phyloP scores from a whole-genome alignment of 2,113 vertebrate species.

The Montifringilla adamsi region DNA sequence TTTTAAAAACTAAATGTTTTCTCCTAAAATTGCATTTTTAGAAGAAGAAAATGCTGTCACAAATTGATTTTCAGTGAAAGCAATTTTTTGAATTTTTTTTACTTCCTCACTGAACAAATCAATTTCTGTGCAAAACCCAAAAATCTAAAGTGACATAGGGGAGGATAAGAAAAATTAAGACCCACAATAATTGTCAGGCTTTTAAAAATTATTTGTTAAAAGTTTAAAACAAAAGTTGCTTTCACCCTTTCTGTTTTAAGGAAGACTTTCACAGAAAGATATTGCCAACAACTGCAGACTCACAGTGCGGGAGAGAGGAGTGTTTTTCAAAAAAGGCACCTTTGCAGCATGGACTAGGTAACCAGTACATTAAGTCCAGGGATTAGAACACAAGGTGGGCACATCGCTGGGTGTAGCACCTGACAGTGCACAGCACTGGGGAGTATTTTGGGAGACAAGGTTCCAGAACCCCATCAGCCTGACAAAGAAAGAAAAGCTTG shows the following conservation, averaged over 20 bases:
- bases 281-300: neutral
- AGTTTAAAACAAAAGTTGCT: neutral
- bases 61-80: neutral
- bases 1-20: neutral
- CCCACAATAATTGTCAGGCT: neutral
- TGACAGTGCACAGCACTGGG: rapidly evolving
- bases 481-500: neutral
- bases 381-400: neutral
- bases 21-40: neutral
- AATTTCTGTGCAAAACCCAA: neutral
- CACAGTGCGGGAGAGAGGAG: neutral
- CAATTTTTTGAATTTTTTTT: neutral
- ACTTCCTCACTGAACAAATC: neutral
- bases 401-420: neutral
- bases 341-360: neutral
- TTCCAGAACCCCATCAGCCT: neutral
- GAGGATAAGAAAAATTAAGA: neutral
- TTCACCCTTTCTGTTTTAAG: neutral
- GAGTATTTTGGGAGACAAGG: neutral
- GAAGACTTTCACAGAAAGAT: neutral
- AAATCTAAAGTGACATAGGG: neutral
- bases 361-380: neutral
- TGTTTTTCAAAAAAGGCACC: neutral
- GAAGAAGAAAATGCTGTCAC: neutral
- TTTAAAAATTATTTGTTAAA: neutral